Percentiles rank a stretch among this genome's conserved stretches.
phyloP scores from a whole-genome alignment of 2,888 invertebrate species.

The Xestia xanthographa region DNA sequence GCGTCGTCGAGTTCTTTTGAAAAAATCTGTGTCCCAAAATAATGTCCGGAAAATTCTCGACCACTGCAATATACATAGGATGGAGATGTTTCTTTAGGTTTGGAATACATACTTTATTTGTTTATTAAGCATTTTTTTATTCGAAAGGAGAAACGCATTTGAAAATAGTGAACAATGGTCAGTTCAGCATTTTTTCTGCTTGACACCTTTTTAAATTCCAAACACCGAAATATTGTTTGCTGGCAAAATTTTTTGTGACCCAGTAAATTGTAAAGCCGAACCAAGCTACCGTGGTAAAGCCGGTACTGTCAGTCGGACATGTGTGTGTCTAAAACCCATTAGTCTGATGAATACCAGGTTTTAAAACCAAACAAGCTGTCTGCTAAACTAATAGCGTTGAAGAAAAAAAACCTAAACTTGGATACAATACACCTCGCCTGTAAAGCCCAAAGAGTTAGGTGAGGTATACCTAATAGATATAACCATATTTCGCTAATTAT shows the following conservation, averaged over 20 bases:
- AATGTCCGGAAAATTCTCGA: neutral
- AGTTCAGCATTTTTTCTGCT: neutral
- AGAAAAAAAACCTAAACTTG: too few relatives aligned
- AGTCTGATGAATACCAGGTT: constrained; percentile 8
- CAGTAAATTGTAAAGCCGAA: constrained; percentile 8
- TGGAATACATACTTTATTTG: too few relatives aligned
- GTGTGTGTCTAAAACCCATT: constrained; percentile 2
- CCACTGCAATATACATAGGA: neutral
- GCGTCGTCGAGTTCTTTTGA: neutral
- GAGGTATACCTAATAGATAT: neutral
- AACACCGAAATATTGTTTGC: constrained; percentile 2
- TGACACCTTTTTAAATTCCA: neutral
- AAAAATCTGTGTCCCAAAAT: neutral
- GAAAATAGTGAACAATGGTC: neutral
- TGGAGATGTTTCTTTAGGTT: neutral
- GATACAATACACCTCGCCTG: too few relatives aligned
- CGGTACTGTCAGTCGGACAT: neutral
- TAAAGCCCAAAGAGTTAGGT: neutral
- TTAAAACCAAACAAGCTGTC: neutral
- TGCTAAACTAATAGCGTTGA: neutral
- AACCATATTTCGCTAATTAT: neutral
- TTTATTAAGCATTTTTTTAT: neutral
- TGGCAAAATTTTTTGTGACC: constrained; percentile 11
- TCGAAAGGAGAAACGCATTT: neutral
- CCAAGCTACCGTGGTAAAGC: constrained; percentile 19